phyloP scores from a whole-genome alignment of 2,888 invertebrate genomes.

The Nemotelus pantherinus region DNA sequence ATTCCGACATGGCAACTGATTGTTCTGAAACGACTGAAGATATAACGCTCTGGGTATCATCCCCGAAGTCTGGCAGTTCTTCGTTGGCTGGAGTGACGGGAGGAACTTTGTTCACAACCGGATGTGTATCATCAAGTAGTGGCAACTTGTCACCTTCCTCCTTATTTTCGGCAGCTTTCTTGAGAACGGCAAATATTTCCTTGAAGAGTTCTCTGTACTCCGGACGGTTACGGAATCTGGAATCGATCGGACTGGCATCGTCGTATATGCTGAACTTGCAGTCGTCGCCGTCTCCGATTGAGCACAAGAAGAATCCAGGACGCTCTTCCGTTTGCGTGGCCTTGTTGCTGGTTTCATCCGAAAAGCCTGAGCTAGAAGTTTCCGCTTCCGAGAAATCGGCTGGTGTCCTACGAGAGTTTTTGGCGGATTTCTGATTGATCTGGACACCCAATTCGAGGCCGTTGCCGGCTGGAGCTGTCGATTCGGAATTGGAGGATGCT shows the following conservation, averaged over 20 bases:
- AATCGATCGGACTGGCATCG: slow-evolving; percentile 81
- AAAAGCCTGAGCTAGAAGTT: slow-evolving; percentile 84
- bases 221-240: slow-evolving; percentile 82
- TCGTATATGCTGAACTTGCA: slow-evolving; percentile 88
- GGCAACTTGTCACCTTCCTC: slow-evolving; percentile 82
- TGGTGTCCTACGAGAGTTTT: slow-evolving; percentile 76
- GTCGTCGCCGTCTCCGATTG: slow-evolving; percentile 86
- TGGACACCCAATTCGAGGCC: too few relatives aligned
- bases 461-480: neutral
- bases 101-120: slow-evolving; percentile 68
- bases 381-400: slow-evolving; percentile 87
- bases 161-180: slow-evolving; percentile 84
- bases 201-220: slow-evolving; percentile 84
- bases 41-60: slow-evolving; percentile 77
- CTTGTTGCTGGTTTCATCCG: slow-evolving; percentile 86
- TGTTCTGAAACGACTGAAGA: slow-evolving; percentile 80
- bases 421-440: slow-evolving; percentile 60
- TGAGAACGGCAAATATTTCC: slow-evolving; percentile 84
- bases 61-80: slow-evolving; percentile 69
- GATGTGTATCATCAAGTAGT: slow-evolving; percentile 72
- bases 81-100: slow-evolving; percentile 76
- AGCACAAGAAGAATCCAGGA: slow-evolving; percentile 84
- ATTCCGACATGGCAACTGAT: slow-evolving; percentile 75
- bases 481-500: neutral
- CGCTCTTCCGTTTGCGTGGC: slow-evolving; percentile 83